A percentile compares a stretch with the other conserved stretches of the same genome.
Evolutionary conservation across 2,888 invertebrate species (phyloP).

Genomic region (Thecocarcelia acutangulata): DNA sequence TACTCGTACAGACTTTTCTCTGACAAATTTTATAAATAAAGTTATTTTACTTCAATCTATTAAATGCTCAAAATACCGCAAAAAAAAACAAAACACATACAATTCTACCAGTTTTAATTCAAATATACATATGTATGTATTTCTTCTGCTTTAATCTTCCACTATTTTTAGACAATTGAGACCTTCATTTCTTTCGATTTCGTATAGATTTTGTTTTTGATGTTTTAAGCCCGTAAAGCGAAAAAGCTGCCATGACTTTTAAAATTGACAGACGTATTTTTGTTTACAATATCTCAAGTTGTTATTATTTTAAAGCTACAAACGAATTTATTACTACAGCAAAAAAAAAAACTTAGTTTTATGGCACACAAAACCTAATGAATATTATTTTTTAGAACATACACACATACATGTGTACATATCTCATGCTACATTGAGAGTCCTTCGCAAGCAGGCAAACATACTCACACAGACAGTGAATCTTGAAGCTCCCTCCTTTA

Average conservation of each 20-base stretch:
- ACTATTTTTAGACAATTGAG: too few relatives aligned
- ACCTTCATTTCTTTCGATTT: neutral
- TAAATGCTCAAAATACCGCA: too few relatives aligned
- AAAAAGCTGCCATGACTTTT: slow-evolving; percentile 18
- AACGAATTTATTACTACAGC: too few relatives aligned
- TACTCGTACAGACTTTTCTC: too few relatives aligned
- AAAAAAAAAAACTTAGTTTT: slow-evolving; percentile 9
- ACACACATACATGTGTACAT: slow-evolving; percentile 12
- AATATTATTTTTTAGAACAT: slow-evolving; percentile 9
- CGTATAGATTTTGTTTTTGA: neutral
- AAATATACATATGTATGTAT: too few relatives aligned
- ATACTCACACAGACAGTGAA: neutral
- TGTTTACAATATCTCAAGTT: slow-evolving; percentile 11
- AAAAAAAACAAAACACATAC: too few relatives aligned
- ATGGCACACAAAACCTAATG: slow-evolving; percentile 1
- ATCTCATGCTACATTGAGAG: neutral
- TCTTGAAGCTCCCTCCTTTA: neutral
- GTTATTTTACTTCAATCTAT: too few relatives aligned
- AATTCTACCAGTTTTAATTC: too few relatives aligned
- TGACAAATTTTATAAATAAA: too few relatives aligned
- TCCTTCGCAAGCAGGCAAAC: neutral
- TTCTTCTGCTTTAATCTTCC: too few relatives aligned
- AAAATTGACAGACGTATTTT: slow-evolving; percentile 39
- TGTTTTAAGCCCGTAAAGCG: slow-evolving; percentile 8
- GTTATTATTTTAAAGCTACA: neutral